phyloP scores from a whole-genome alignment of 1,140 invertebrate species.

The Lucilia sericata region DNA sequence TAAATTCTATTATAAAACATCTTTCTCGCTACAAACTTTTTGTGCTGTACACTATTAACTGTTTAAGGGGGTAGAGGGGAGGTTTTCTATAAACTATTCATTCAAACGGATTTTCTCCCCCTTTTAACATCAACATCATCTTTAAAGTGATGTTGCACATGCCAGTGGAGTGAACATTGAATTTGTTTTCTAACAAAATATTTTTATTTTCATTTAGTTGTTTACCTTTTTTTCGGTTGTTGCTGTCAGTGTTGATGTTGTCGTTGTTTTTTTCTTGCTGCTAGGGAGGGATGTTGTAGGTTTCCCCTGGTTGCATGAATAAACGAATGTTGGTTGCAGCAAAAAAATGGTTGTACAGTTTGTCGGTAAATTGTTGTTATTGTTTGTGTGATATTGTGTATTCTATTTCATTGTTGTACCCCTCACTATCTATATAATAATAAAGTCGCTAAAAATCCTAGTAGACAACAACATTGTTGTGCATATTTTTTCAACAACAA shows the following conservation, averaged over 20 bases:
- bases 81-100: not conserved
- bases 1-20: constrained; percentile 17
- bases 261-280: not conserved
- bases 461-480: constrained; percentile 4
- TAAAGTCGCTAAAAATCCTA: not conserved
- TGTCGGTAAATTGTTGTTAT: not conserved
- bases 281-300: not conserved
- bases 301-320: not conserved
- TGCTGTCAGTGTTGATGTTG: not conserved
- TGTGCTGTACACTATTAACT: not conserved
- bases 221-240: not conserved
- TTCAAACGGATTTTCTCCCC: not conserved
- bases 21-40: not conserved
- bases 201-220: not conserved
- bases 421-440: not conserved
- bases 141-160: not conserved
- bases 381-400: not conserved
- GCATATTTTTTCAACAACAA: not conserved
- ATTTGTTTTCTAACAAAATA: not conserved
- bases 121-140: not conserved
- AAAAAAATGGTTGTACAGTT: not conserved
- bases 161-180: not conserved
- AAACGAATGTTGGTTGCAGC: not conserved
- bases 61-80: not conserved
- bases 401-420: not conserved